Base-by-base conservation (phyloP, 2,797 vertebrate genomes). In the Uromys caudimaculatus region DNA sequence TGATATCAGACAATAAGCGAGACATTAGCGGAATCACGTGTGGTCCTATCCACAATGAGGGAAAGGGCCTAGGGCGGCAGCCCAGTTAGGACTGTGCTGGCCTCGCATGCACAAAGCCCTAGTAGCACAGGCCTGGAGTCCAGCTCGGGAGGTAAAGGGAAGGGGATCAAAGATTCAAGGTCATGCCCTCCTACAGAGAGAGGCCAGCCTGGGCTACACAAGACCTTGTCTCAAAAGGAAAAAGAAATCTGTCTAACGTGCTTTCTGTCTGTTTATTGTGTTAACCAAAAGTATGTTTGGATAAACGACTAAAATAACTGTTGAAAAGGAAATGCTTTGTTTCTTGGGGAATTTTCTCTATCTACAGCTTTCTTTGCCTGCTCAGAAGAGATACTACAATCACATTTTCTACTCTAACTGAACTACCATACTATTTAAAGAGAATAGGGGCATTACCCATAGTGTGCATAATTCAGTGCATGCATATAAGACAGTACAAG, bases 231-330 rank as follows among this genome's bases (percentile, higher is more conserved):
- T 88, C 24, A 11, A 44, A 73, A 73, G 50, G 50, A 38, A 87
- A 71, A 50, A 29, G 38, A 86, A 84, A 90, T 93, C 77, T 90
- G 47, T 54, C 82, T 76, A 71, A 3, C 12, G 60, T 69, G 83
- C 35, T 85, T 47, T 82, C 41, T 62, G 11, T 69, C 52, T 62
- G 8, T 87, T 58, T 89, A 89, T 41, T 47, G 12, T 62, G 58
- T 60, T 90, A 82, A 94, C 76, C 29, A 85, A 88, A 95, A 96
- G 56, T 64, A 58, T 79, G 12, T 96, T 89, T 95, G 82, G 73
- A 83, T 0, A 93, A 35, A 86, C 27, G 44, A 82, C 19, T 58
- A 92, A 96, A 94, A 71, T 32, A 73, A 85, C 75, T 50, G 4
- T 87, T 85, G 50, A 78, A 76, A 93, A n/a, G 56, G 23, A 94